phyloP scores from a whole-genome alignment of 2,888 invertebrate species.

The Caenorhabditis doughertyi region DNA sequence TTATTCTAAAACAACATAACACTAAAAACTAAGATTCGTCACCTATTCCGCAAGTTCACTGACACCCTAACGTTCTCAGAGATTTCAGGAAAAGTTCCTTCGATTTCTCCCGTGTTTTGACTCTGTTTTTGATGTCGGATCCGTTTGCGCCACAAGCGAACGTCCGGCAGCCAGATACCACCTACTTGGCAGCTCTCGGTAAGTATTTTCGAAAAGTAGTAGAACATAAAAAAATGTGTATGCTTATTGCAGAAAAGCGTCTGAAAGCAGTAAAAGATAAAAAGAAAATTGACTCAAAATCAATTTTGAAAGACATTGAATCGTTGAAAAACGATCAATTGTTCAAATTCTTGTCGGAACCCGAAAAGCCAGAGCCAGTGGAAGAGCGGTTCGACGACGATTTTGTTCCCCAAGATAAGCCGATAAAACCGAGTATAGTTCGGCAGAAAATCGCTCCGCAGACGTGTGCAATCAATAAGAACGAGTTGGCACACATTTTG shows the following conservation, averaged over 20 bases:
- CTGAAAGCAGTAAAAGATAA: constrained; percentile 60
- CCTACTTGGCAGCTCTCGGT: constrained; percentile 60
- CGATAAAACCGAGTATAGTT: constrained; percentile 63
- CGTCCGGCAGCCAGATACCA: constrained; percentile 44
- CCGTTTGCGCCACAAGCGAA: constrained; percentile 50
- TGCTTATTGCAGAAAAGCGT: constrained; percentile 61
- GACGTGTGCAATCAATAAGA: constrained; percentile 72
- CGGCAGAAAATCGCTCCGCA: constrained; percentile 73
- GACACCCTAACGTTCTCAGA: background rate
- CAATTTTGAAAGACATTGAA: constrained; percentile 57
- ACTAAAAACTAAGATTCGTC: background rate
- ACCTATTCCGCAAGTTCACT: background rate
- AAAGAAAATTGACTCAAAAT: constrained; percentile 60
- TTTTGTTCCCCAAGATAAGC: constrained; percentile 60
- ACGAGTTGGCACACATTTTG: constrained; percentile 68
- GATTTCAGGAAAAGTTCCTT: background rate
- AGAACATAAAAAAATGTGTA: too few species aligned
- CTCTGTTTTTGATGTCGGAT: constrained; percentile 57
- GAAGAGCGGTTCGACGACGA: constrained; percentile 70
- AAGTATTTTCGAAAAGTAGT: background rate
- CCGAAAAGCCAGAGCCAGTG: background rate
- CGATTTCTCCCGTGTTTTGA: background rate
- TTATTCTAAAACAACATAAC: background rate
- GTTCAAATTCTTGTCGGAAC: constrained; percentile 47
- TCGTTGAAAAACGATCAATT: constrained; percentile 64